Evolutionary conservation across 2,888 invertebrate species (phyloP).

Genomic region (Dynastes maya): DNA sequence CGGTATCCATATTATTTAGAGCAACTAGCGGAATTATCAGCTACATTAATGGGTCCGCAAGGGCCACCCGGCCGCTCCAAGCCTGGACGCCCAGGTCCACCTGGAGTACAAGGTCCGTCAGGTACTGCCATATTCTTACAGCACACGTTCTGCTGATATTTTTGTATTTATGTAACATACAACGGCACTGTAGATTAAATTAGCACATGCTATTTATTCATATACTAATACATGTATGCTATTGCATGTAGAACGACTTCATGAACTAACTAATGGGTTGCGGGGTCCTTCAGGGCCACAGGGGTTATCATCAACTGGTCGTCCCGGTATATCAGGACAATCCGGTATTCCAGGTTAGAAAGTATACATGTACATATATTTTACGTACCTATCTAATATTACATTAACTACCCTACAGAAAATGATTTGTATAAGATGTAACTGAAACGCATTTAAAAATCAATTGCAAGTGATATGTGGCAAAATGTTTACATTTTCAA

Average conservation of each 20-base stretch:
- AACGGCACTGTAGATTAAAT: conserved; percentile 31
- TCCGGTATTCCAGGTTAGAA: conserved; percentile 75
- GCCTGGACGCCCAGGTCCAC: conserved; percentile 80
- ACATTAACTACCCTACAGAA: background rate
- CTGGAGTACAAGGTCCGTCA: conserved; percentile 80
- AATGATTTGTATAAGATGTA: too few species aligned
- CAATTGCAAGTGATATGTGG: too few species aligned
- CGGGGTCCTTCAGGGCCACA: conserved; percentile 82
- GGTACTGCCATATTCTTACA: conserved; percentile 69
- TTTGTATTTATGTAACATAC: conserved; percentile 29
- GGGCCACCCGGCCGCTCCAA: conserved; percentile 79
- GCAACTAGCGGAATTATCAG: conserved; percentile 81
- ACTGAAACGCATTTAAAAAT: too few species aligned
- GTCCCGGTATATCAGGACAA: conserved; percentile 73
- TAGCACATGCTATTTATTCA: conserved; percentile 47
- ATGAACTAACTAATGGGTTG: conserved; percentile 74
- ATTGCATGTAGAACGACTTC: conserved; percentile 66
- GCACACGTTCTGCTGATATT: conserved; percentile 1
- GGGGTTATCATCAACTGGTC: conserved; percentile 72
- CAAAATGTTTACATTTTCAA: too few species aligned
- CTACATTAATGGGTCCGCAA: conserved; percentile 77
- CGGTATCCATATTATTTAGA: conserved; percentile 71
- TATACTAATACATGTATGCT: conserved; percentile 48
- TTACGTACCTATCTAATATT: background rate
- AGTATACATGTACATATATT: conserved; percentile 23